Conservation (phyloP, 2,888 invertebrate species). For the Lutraria lutraria region DNA sequence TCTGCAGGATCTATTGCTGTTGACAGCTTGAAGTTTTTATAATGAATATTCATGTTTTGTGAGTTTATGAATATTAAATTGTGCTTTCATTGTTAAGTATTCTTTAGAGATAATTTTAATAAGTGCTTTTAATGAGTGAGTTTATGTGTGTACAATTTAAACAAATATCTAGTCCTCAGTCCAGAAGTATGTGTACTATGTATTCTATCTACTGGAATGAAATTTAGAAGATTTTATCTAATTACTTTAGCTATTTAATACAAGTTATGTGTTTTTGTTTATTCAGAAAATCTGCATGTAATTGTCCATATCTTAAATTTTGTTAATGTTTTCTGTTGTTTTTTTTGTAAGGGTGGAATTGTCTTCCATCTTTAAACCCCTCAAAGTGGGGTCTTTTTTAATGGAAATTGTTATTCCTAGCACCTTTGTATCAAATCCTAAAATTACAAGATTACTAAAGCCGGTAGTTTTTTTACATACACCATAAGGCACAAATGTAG, state of each 20-base stretch:
- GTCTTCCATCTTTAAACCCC: too few species aligned
- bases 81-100: slow-evolving; percentile 62
- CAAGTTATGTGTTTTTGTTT: slow-evolving; percentile 1
- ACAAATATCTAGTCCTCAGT: slow-evolving; percentile 46
- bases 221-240: not conserved
- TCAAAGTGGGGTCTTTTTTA: too few species aligned
- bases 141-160: slow-evolving; percentile 45
- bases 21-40: slow-evolving; percentile 30
- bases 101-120: slow-evolving; percentile 54
- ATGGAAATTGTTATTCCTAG: too few species aligned
- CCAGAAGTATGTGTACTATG: slow-evolving; percentile 13
- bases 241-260: slow-evolving; percentile 8
- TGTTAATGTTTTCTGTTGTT: too few species aligned
- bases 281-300: not conserved
- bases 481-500: too few species aligned
- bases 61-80: slow-evolving; percentile 32
- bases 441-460: too few species aligned
- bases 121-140: slow-evolving; percentile 57
- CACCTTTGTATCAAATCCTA: too few species aligned
- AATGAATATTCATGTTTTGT: slow-evolving; percentile 10
- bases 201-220: not conserved
- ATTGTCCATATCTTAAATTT: not conserved
- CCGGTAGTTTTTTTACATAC: too few species aligned
- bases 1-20: slow-evolving; percentile 38
- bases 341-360: too few species aligned